Evolutionary conservation across 1,140 invertebrate species (phyloP).

Genomic region (Leptinotarsa defecta): DNA sequence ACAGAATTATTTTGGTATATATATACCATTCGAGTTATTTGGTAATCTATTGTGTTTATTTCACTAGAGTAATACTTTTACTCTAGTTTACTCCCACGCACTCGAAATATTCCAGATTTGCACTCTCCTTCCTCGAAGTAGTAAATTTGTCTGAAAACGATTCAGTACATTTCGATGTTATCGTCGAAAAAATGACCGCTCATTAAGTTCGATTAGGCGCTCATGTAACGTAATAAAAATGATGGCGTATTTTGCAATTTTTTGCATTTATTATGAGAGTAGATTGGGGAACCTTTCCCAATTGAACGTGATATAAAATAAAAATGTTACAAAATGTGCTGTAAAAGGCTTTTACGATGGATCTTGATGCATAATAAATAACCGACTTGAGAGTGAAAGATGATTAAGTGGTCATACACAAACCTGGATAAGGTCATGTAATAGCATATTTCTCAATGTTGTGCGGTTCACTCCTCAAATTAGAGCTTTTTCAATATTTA

Average conservation of each 20-base stretch:
- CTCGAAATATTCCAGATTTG: background rate
- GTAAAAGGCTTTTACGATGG: too few species aligned
- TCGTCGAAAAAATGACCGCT: conserved; percentile 17
- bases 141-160: conserved; percentile 20
- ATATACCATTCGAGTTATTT: conserved; percentile 49
- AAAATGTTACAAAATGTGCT: background rate
- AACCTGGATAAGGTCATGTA: too few species aligned
- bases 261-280: background rate
- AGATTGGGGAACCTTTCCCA: background rate
- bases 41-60: conserved; percentile 51
- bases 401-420: too few species aligned
- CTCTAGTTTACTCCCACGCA: conserved; percentile 47
- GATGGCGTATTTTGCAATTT: conserved; percentile 3
- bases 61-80: conserved; percentile 49
- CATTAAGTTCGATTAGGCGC: conserved; percentile 13
- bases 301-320: background rate
- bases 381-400: too few species aligned
- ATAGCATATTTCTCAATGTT: too few species aligned
- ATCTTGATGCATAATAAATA: too few species aligned
- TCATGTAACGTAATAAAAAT: background rate
- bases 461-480: too few species aligned
- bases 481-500: too few species aligned
- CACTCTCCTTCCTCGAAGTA: conserved; percentile 17
- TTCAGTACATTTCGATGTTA: conserved; percentile 11
- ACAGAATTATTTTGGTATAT: conserved; percentile 51